Evolutionary conservation across 2,888 invertebrate genomes (phyloP).

Genomic region (Heliothis peltigera): DNA sequence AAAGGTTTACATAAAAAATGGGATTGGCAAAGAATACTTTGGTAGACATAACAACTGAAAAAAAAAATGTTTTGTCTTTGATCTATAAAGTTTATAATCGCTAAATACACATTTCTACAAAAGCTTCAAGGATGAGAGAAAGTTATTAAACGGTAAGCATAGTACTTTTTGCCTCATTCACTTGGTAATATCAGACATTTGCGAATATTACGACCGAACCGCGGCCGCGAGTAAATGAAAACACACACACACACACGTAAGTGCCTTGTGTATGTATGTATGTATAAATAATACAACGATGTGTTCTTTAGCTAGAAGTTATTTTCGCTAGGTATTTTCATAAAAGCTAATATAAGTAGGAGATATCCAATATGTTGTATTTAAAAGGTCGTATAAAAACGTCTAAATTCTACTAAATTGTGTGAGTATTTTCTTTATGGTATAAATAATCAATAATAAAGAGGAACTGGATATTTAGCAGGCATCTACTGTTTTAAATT

Average conservation of each 20-base stretch:
- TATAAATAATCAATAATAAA: not conserved
- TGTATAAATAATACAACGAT: constrained; percentile 2
- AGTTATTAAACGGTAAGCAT: constrained; percentile 26
- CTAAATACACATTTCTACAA: constrained; percentile 6
- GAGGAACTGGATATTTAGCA: not conserved
- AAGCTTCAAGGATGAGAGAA: constrained; percentile 26
- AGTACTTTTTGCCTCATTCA: constrained; percentile 20
- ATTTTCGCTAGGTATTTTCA: constrained; percentile 2
- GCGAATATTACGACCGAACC: constrained; percentile 35
- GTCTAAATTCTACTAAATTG: not conserved
- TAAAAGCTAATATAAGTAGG: not conserved
- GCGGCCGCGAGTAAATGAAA: constrained; percentile 38
- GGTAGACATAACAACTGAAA: not conserved
- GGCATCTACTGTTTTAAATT: too few relatives aligned
- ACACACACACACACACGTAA: constrained; percentile 14
- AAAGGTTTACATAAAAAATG: too few relatives aligned
- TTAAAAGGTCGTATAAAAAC: not conserved
- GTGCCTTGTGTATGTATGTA: not conserved
- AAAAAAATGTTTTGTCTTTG: constrained; percentile 11
- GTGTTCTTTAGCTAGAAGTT: constrained; percentile 10
- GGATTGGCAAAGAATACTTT: too few relatives aligned
- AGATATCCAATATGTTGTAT: not conserved
- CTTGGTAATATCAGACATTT: constrained; percentile 31
- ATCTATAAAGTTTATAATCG: constrained; percentile 6
- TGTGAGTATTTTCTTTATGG: not conserved